These are phyloP conservation scores for Pollenia labialis DNA, from an alignment of 2,888 invertebrate species.

Conservation along the genomic window DNA sequence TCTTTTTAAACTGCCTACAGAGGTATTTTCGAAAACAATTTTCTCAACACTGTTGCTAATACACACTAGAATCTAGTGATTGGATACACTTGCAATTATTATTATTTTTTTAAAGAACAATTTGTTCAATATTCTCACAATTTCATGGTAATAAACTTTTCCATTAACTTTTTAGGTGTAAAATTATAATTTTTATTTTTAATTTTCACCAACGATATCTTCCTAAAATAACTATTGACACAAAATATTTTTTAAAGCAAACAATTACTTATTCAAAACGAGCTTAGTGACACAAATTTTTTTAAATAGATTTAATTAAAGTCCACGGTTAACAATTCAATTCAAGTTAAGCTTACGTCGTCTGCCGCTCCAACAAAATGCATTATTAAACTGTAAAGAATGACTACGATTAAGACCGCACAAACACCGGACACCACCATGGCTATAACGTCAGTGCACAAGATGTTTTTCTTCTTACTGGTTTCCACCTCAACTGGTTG, in stretches of 20 bases:
- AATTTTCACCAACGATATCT: not conserved
- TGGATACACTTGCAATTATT: no score
- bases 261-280: not conserved
- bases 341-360: conserved; percentile 65
- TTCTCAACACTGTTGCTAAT: no score
- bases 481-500: conserved; percentile 39
- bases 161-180: not conserved
- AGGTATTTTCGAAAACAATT: no score
- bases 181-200: not conserved
- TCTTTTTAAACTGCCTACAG: no score
- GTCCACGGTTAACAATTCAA: conserved; percentile 1
- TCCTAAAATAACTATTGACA: conserved; percentile 7
- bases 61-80: no score
- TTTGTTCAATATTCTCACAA: no score
- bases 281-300: conserved; percentile 6
- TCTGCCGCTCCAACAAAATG: conserved; percentile 50
- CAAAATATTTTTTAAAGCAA: not conserved
- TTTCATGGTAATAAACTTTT: not conserved
- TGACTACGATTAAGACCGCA: conserved; percentile 58
- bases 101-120: no score
- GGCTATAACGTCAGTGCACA: conserved; percentile 55
- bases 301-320: conserved; percentile 10
- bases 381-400: conserved; percentile 61
- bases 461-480: conserved; percentile 45
- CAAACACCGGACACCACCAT: conserved; percentile 62